A percentile compares a stretch with the other conserved stretches of the same genome.
Conservation (phyloP, 2,113 vertebrate genomes). For the Phaethornis superciliosus region DNA sequence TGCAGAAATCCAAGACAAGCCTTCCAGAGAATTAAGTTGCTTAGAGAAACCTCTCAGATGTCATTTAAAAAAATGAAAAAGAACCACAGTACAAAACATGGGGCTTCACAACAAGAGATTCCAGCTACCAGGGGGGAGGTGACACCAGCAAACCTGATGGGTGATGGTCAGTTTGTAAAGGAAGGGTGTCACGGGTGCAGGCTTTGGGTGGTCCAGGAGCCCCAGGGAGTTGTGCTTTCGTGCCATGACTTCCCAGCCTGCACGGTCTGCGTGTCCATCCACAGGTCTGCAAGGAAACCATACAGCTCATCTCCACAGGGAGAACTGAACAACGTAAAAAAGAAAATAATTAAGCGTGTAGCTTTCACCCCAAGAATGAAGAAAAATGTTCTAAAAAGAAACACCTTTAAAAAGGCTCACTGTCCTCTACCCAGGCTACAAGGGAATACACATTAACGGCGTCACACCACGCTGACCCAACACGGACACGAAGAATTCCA, state of each 20-base stretch:
- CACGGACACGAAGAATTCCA: background rate
- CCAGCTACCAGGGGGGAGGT: background rate
- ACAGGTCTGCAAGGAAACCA: background rate
- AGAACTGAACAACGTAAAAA: background rate
- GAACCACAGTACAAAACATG: background rate
- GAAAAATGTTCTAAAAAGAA: background rate
- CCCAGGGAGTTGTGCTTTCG: conserved; percentile 72
- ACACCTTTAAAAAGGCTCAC: background rate
- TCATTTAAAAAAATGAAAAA: background rate
- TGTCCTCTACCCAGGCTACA: conserved; percentile 29
- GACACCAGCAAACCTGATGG: background rate
- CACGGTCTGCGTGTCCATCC: background rate
- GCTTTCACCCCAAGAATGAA: background rate
- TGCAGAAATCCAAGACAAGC: background rate
- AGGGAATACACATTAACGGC: background rate
- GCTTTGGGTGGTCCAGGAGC: conserved; percentile 34
- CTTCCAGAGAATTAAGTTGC: background rate
- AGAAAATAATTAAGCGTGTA: background rate
- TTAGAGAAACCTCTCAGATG: background rate
- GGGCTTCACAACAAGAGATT: background rate
- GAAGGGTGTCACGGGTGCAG: background rate
- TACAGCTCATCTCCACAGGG: background rate
- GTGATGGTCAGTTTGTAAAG: background rate
- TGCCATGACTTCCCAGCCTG: conserved; percentile 1
- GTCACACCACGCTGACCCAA: conserved; percentile 32